These are phyloP conservation scores for Slavum lentiscoides DNA, from an alignment of 2,888 invertebrate species.

Conservation along the genomic window DNA sequence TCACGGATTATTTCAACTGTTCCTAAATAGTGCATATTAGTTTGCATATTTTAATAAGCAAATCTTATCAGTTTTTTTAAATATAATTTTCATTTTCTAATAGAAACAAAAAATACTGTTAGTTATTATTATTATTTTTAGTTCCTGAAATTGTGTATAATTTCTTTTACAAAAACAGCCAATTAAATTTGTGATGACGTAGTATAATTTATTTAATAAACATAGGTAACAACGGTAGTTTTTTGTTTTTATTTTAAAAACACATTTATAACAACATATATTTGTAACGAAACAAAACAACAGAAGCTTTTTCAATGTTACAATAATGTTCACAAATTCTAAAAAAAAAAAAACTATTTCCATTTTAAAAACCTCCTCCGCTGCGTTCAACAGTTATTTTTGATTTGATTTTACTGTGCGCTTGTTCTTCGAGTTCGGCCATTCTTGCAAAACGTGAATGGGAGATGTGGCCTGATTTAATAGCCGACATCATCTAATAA, in stretches of 20 bases:
- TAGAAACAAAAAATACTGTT: not conserved
- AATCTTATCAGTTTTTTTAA: no score
- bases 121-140: not conserved
- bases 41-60: no score
- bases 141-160: no score
- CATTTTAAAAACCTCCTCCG: conserved; percentile 85
- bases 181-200: no score
- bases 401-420: conserved; percentile 78
- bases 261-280: conserved; percentile 12
- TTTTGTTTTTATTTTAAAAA: conserved; percentile 33
- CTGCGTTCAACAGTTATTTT: conserved; percentile 90
- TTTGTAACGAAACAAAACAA: conserved; percentile 26
- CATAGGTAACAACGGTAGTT: conserved; percentile 30
- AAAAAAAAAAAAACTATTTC: conserved; percentile 17
- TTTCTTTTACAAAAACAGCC: no score
- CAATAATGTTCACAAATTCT: conserved; percentile 13
- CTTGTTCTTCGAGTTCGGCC: conserved; percentile 87
- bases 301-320: conserved; percentile 15
- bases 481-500: conserved; percentile 93
- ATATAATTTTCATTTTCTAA: no score
- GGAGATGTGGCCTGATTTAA: conserved; percentile 93
- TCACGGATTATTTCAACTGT: no score
- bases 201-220: conserved; percentile 12
- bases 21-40: no score
- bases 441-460: conserved; percentile 94